These are phyloP conservation scores for Dreissena polymorpha DNA, from an alignment of 1,140 invertebrate genomes.

Conservation along the genomic window DNA sequence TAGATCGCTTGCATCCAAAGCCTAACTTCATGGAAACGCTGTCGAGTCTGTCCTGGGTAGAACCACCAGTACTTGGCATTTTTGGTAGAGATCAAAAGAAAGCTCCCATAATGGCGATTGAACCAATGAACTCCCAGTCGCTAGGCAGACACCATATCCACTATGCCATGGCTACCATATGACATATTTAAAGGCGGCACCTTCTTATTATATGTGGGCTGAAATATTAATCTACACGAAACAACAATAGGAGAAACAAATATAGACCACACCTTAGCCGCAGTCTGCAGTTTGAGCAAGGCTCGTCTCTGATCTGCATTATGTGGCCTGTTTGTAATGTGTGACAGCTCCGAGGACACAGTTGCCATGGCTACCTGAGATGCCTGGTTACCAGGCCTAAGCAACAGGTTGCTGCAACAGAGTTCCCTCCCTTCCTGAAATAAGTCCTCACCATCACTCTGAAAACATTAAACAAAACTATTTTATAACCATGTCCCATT, in stretches of 20 bases:
- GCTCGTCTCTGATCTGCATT: slow-evolving; percentile 16
- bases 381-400: slow-evolving; percentile 11
- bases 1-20: too few species aligned
- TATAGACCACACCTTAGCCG: slow-evolving; percentile 30
- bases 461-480: background rate
- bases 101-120: too few species aligned
- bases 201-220: too few species aligned
- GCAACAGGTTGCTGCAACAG: slow-evolving; percentile 44
- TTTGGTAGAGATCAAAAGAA: too few species aligned
- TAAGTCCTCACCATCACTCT: slow-evolving; percentile 41
- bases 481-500: too few species aligned
- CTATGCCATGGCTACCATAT: too few species aligned
- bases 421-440: slow-evolving; percentile 20
- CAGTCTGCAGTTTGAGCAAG: slow-evolving; percentile 18
- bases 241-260: background rate
- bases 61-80: too few species aligned
- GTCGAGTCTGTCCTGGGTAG: too few species aligned
- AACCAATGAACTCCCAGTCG: too few species aligned
- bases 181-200: too few species aligned
- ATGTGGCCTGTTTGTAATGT: slow-evolving; percentile 34
- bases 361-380: background rate
- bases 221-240: background rate
- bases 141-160: too few species aligned
- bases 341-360: slow-evolving; percentile 12
- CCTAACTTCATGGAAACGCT: too few species aligned